Conservation (phyloP, 2,113 vertebrate genomes). For the Daubentonia madagascariensis region DNA sequence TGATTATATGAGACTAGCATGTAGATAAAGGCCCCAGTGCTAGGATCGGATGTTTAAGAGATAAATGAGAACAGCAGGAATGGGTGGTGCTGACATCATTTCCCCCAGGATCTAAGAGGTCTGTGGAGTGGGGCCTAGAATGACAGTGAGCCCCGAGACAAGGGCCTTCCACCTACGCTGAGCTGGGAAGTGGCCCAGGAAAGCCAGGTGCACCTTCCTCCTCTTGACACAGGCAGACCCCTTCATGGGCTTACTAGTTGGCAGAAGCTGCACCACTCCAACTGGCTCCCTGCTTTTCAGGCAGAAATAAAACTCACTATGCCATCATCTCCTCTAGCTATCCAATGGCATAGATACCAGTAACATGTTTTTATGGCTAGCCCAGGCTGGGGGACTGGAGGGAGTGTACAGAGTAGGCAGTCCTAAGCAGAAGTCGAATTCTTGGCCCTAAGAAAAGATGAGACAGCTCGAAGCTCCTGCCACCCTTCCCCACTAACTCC, state of each 20-base stretch:
- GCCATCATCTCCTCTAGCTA: neutral
- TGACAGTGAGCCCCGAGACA: neutral
- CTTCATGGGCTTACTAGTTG: neutral
- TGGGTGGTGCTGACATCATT: neutral
- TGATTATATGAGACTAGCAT: neutral
- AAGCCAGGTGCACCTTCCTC: neutral
- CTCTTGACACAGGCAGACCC: neutral
- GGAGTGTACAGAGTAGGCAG: neutral
- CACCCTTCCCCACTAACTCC: neutral
- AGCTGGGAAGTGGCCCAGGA: neutral
- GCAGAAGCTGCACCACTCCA: no score
- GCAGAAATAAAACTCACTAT: neutral
- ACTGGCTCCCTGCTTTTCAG: neutral
- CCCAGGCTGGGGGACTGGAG: neutral
- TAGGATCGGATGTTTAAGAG: neutral
- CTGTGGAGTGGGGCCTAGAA: no score
- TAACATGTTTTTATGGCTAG: no score
- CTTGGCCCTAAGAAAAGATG: neutral
- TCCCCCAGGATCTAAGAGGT: neutral
- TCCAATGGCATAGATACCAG: neutral
- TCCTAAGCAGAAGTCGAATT: neutral
- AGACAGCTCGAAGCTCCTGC: neutral
- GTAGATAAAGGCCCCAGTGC: neutral
- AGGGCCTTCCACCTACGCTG: neutral
- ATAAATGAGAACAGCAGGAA: neutral